Evolutionary conservation across 1,140 invertebrate genomes (phyloP), one percentile per base, ranked within the genome.

Genomic region (Colletes latitarsis): DNA sequence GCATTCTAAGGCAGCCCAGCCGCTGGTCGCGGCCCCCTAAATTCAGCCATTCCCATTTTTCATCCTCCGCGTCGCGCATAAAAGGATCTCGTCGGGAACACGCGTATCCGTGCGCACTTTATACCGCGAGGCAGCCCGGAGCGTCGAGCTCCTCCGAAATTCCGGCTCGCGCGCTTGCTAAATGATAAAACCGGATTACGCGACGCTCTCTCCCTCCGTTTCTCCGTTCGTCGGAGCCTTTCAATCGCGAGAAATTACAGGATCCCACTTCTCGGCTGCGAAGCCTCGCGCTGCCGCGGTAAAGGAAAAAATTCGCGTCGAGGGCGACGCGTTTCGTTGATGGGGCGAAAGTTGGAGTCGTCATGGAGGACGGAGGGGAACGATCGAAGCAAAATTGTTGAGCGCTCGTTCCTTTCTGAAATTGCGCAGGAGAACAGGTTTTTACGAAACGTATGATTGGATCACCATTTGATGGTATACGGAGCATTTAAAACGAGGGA

Each of bases 161-260:
- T 84, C 43, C 46, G 55, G 43, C 9, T n/a, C 10, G 58, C 43
- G 49, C n/a, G 30, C 70, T 52, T 30, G 60, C 43, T 72, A 72
- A 79, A 84, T 58, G 83, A 85, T 68, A 57, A 81, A 85, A 85
- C 62, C 49, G 77, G 78, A 82, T 85, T 85, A 82, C 69, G 57
- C 46, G 72, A 67, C 39, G 30, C 68, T 77, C 58, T 70, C 8
- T 19, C 58, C 41, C n/a, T 57, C 15, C 49, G 30, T 41, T 77
- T 77, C 53, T 30, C 41, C 73, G 19, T 57, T 12, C 43, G 9
- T 15, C 41, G 60, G 39, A 15, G 46, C 72, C 60, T 82, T 82
- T 68, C 84, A 85, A 84, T 74, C 72, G 73, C 21, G 39, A 76
- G 49, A 75, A 69, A 72, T 85, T 82, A 70, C 53, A n/a, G n/a